A percentile compares a stretch with the other conserved stretches of the same genome.
Evolutionary conservation across 2,113 vertebrate genomes (phyloP).

Genomic region (Triplophysa dalaica): DNA sequence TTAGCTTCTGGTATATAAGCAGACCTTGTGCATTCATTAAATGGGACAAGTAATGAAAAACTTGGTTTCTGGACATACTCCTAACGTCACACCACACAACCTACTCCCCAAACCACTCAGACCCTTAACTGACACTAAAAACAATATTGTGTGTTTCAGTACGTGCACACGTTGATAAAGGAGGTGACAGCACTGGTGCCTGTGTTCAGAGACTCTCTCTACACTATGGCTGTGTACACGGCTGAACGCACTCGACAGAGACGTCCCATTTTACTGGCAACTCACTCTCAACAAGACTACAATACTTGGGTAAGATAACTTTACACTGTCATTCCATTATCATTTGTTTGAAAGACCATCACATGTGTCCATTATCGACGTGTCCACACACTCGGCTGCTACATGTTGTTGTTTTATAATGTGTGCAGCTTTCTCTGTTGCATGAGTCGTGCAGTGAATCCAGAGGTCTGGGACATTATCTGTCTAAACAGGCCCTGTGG

Average conservation of each 20-base stretch:
- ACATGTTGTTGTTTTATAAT: neutral
- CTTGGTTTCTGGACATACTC: too few relatives aligned
- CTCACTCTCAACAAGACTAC: conserved; percentile 87
- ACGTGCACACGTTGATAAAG: conserved; percentile 86
- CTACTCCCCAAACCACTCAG: too few relatives aligned
- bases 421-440: conserved; percentile 83
- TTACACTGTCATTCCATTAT: neutral
- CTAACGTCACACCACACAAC: too few relatives aligned
- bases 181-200: conserved; percentile 93
- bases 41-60: too few relatives aligned
- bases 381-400: too few relatives aligned
- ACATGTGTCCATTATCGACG: too few relatives aligned
- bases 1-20: too few relatives aligned
- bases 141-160: conserved; percentile 69
- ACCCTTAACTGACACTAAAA: too few relatives aligned
- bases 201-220: conserved; percentile 82
- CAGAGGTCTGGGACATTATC: conserved; percentile 79
- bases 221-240: conserved; percentile 90
- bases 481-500: conserved; percentile 90
- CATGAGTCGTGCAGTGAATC: conserved; percentile 87
- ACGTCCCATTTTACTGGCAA: conserved; percentile 88
- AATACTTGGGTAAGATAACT: conserved; percentile 84
- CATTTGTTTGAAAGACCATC: too few relatives aligned
- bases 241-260: conserved; percentile 86
- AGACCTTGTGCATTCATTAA: too few relatives aligned